Evolutionary conservation across 1,140 invertebrate species (phyloP), one percentile per base, ranked within the genome.

Genomic region (Eueides isabella): DNA sequence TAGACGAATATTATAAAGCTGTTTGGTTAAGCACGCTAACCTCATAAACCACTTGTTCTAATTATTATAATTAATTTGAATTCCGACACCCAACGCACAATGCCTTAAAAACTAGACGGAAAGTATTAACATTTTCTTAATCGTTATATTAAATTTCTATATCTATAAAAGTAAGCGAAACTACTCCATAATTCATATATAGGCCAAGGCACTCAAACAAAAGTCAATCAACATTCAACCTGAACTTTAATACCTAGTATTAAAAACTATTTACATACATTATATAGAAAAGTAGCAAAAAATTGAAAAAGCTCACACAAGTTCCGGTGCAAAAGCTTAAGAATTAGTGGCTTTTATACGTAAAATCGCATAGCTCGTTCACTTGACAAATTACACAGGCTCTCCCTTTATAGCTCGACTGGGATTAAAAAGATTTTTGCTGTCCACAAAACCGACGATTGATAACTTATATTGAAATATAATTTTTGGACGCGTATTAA

Each of bases 381-480:
- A 41, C 71, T 76, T 76, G 75, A 76, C 75, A 76, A 72, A 76
- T 76, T 72, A 71, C 67, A 44, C 29, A 26, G 41, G 75, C 61
- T 68, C 65, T 66, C 75, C 33, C 61, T 75, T 75, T 75, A 75
- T 71, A 68, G 68, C 67, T 48, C 48, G 64, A 48, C 35, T 68
- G 31, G 70, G 75, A 76, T 76, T 73, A 76, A 76, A 76, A 72
- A 76, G 71, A 67, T 76, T 63, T 31, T 65, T 65, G 44, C 70
- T 65, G 68, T 35, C 64, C 63, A 33, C 33, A 66, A 64, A 75
- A 75, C 68, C 61, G 35, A 70, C 26, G 28, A 63, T 63, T 63
- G 61, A 63, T 63, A 30, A 29, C 28, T 63, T 63, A 63, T 63
- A 63, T 30, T 63, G 29, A 63, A 63, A 30, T 63, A 63, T 30